These are phyloP conservation scores for Phoeniculus purpureus DNA, from an alignment of 2,797 vertebrate species.

Conservation along the genomic window DNA sequence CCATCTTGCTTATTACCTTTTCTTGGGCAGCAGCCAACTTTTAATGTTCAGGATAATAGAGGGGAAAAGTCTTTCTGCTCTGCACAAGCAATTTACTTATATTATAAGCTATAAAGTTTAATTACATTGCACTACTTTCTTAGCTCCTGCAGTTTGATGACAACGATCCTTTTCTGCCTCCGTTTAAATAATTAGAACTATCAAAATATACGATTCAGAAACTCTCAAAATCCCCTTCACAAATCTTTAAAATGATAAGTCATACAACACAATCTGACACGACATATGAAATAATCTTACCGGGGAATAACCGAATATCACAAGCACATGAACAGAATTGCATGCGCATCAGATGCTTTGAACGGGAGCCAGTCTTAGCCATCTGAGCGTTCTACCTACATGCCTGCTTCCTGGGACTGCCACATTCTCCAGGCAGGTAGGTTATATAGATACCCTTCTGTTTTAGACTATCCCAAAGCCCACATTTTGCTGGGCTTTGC, in stretches of 20 bases:
- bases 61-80: constrained; percentile 1
- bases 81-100: constrained; percentile 35
- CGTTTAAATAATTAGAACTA: constrained; percentile 21
- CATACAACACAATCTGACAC: neutral
- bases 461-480: neutral
- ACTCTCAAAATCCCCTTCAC: neutral
- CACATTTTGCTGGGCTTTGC: neutral
- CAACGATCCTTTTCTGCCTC: neutral
- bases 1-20: constrained; percentile 30
- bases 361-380: neutral
- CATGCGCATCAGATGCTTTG: neutral
- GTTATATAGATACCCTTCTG: neutral
- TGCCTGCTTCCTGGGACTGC: neutral
- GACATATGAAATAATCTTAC: neutral
- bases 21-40: constrained; percentile 17
- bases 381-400: neutral
- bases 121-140: constrained; percentile 16
- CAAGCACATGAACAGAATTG: neutral
- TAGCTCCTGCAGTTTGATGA: neutral
- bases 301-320: neutral
- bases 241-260: neutral
- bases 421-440: neutral
- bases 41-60: constrained; percentile 40
- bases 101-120: constrained; percentile 35
- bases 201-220: constrained; percentile 3